phyloP scores from a whole-genome alignment of 2,888 invertebrate species.

The Tortricodes alternella region DNA sequence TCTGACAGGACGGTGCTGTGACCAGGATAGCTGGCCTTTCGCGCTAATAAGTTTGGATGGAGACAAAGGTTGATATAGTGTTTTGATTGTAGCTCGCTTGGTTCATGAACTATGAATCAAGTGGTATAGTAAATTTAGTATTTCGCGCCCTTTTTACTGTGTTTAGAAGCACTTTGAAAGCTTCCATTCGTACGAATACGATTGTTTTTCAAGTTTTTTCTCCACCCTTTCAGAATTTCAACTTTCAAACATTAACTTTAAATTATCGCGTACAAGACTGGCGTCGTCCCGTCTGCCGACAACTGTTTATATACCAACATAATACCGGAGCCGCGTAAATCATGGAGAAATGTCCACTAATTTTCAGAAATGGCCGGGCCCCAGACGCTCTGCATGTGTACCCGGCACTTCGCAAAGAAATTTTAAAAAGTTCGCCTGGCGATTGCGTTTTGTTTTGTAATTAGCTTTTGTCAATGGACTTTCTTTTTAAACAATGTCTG shows the following conservation, averaged over 20 bases:
- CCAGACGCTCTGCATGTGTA: slow-evolving; percentile 60
- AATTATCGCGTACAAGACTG: slow-evolving; percentile 37
- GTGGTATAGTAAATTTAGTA: too few relatives aligned
- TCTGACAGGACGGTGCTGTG: slow-evolving; percentile 36
- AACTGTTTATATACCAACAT: slow-evolving; percentile 85
- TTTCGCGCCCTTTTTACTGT: too few relatives aligned
- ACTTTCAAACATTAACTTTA: not conserved
- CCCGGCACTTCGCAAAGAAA: slow-evolving; percentile 8
- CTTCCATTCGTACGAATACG: too few relatives aligned
- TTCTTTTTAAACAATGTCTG: not conserved
- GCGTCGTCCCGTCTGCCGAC: slow-evolving; percentile 65
- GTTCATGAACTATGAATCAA: not conserved
- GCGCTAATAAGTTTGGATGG: slow-evolving; percentile 10
- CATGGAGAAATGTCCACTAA: slow-evolving; percentile 79
- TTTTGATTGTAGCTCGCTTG: not conserved
- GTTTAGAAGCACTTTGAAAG: too few relatives aligned
- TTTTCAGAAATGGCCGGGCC: slow-evolving; percentile 76
- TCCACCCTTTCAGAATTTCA: not conserved
- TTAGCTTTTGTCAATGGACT: not conserved
- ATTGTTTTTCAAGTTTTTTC: not conserved
- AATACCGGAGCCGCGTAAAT: slow-evolving; percentile 85
- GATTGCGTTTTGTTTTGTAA: slow-evolving; percentile 7
- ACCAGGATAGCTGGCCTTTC: slow-evolving; percentile 15
- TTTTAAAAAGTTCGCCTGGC: not conserved
- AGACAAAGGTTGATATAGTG: slow-evolving; percentile 10